phyloP scores from a whole-genome alignment of 2,888 invertebrate genomes.

The Lasioglossum vierecki region DNA sequence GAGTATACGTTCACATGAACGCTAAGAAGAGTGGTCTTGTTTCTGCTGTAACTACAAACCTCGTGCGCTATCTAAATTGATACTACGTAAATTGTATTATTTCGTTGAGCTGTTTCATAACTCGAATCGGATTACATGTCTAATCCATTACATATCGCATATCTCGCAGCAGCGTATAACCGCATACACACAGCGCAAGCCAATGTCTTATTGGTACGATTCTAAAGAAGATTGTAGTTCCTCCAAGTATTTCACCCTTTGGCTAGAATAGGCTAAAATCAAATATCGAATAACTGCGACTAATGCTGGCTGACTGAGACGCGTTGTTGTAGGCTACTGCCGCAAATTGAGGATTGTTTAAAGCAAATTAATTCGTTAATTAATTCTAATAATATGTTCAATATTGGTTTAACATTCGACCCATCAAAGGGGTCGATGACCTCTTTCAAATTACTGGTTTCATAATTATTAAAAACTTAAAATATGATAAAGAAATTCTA shows the following conservation, averaged over 20 bases:
- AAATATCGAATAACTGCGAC: background rate
- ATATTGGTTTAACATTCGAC: background rate
- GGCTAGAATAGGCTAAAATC: background rate
- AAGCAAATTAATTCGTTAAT: background rate
- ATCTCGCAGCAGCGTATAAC: background rate
- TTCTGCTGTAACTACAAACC: background rate
- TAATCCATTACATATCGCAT: conserved; percentile 43
- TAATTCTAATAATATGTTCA: background rate
- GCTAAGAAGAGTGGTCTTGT: background rate
- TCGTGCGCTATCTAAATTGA: conserved; percentile 24
- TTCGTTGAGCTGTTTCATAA: conserved; percentile 22
- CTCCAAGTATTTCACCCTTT: background rate
- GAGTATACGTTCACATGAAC: background rate
- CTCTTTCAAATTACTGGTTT: background rate
- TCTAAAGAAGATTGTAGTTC: conserved; percentile 46
- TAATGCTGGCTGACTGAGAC: too few species aligned
- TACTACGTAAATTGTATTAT: conserved; percentile 19
- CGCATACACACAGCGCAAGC: background rate
- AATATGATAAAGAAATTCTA: too few species aligned
- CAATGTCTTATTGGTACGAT: conserved; percentile 34
- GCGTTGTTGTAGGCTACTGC: background rate
- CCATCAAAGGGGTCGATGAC: background rate
- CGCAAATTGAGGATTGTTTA: background rate
- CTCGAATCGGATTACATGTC: conserved; percentile 38
- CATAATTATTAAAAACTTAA: background rate